Percentiles rank a stretch among this genome's conserved stretches.
phyloP scores from a whole-genome alignment of 1,140 invertebrate genomes.

The Berghia stephanieae region DNA sequence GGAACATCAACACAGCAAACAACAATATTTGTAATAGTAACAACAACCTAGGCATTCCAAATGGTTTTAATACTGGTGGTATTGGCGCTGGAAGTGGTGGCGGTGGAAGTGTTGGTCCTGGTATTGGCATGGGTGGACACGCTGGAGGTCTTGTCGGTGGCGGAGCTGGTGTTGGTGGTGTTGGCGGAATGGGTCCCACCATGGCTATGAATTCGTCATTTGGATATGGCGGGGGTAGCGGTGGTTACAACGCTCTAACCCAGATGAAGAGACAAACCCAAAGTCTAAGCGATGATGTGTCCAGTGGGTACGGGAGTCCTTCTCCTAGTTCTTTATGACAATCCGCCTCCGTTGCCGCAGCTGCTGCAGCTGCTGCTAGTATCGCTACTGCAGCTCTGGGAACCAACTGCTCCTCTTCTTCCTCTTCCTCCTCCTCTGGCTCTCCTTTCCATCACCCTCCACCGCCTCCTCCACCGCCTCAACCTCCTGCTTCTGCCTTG shows the following conservation, averaged over 20 bases:
- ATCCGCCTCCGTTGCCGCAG: too few species aligned
- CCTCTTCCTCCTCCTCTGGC: too few species aligned
- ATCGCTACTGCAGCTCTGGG: too few species aligned
- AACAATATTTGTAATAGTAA: too few species aligned
- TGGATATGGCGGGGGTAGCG: too few species aligned
- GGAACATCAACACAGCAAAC: too few species aligned
- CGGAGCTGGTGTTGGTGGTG: neutral
- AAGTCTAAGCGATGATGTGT: slow-evolving; percentile 68
- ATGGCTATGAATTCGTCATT: too few species aligned
- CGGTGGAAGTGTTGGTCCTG: neutral
- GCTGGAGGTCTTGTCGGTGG: neutral
- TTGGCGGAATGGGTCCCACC: slow-evolving; percentile 1
- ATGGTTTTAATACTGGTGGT: neutral
- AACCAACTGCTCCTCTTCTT: too few species aligned
- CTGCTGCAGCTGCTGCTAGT: too few species aligned
- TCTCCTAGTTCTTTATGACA: slow-evolving; percentile 60
- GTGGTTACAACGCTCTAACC: slow-evolving; percentile 84
- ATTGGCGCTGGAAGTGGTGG: neutral
- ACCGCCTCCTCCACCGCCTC: too few species aligned
- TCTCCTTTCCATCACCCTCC: too few species aligned
- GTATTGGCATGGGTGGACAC: neutral
- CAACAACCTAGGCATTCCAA: slow-evolving; percentile 4
- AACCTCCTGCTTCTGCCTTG: too few species aligned
- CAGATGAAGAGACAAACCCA: slow-evolving; percentile 87
- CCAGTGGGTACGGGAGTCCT: slow-evolving; percentile 67